A percentile compares a stretch with the other conserved stretches of the same genome.
These are phyloP conservation scores for Melanocharis versteri DNA, from an alignment of 2,113 vertebrate genomes.

Conservation along the genomic window DNA sequence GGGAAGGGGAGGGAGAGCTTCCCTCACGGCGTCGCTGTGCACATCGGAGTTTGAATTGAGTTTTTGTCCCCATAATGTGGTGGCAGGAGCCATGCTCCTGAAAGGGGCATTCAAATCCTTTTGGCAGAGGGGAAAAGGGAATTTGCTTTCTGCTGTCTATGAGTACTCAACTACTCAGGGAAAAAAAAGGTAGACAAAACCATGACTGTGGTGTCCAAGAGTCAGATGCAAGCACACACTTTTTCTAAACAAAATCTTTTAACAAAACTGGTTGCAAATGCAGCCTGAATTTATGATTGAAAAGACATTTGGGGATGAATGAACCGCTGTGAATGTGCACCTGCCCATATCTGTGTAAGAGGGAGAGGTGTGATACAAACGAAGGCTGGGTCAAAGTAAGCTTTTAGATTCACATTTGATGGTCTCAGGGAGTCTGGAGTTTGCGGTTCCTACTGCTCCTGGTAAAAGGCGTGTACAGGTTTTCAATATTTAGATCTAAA, in stretches of 20 bases:
- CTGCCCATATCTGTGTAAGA: background rate
- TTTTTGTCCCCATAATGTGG: background rate
- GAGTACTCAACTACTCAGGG: background rate
- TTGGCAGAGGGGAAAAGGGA: background rate
- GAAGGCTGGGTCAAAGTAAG: background rate
- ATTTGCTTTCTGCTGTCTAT: background rate
- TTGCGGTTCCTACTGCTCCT: background rate
- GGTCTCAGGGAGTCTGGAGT: background rate
- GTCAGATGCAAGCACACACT: background rate
- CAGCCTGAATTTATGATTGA: background rate
- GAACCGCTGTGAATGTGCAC: background rate
- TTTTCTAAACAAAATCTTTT: background rate
- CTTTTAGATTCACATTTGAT: background rate
- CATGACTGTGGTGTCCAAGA: fast-evolving
- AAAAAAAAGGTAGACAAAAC: background rate
- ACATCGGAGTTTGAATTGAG: fast-evolving
- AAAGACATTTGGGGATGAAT: background rate
- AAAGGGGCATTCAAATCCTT: background rate
- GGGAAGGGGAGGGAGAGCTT: background rate
- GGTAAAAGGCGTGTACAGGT: background rate
- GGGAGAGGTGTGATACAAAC: background rate
- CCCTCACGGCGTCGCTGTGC: fast-evolving
- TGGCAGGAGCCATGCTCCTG: background rate
- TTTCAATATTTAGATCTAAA: background rate
- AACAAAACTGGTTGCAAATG: background rate